Evolutionary conservation across 2,888 invertebrate species (phyloP).

Genomic region (Drosophila incognita): DNA sequence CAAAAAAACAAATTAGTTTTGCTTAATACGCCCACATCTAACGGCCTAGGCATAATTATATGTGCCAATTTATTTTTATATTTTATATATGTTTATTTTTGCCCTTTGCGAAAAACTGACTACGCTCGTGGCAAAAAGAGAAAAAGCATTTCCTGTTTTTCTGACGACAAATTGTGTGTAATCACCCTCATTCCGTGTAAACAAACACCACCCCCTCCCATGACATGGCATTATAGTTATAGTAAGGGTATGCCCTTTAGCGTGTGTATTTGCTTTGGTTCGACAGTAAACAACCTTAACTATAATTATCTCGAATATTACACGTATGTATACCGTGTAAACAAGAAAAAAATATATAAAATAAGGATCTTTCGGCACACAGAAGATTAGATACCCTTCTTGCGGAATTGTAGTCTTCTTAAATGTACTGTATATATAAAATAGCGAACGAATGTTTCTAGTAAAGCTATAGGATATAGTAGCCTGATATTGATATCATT

Average conservation of each 20-base stretch:
- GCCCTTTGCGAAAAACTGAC: not conserved
- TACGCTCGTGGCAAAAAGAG: not conserved
- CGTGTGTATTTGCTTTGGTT: not conserved
- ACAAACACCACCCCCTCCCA: not conserved
- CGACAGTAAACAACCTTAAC: slow-evolving; percentile 9
- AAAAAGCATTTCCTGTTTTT: not conserved
- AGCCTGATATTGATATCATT: not conserved
- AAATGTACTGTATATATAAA: not conserved
- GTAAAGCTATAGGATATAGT: not conserved
- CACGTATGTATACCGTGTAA: not conserved
- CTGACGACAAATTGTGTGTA: not conserved
- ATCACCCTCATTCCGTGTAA: not conserved
- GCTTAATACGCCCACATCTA: not conserved
- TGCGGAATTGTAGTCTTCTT: not conserved
- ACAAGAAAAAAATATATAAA: not conserved
- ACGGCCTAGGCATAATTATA: not conserved
- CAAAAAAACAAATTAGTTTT: not conserved
- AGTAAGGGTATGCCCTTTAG: not conserved
- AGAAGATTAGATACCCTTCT: not conserved
- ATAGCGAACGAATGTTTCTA: not conserved
- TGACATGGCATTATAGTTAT: not conserved
- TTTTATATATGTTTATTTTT: not conserved
- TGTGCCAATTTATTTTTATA: not conserved
- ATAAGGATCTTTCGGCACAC: not conserved
- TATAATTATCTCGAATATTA: not conserved